A percentile compares a stretch with the other conserved stretches of the same genome.
These are phyloP conservation scores for Syngnathoides biaculeatus DNA, from an alignment of 2,113 vertebrate genomes.

Conservation along the genomic window DNA sequence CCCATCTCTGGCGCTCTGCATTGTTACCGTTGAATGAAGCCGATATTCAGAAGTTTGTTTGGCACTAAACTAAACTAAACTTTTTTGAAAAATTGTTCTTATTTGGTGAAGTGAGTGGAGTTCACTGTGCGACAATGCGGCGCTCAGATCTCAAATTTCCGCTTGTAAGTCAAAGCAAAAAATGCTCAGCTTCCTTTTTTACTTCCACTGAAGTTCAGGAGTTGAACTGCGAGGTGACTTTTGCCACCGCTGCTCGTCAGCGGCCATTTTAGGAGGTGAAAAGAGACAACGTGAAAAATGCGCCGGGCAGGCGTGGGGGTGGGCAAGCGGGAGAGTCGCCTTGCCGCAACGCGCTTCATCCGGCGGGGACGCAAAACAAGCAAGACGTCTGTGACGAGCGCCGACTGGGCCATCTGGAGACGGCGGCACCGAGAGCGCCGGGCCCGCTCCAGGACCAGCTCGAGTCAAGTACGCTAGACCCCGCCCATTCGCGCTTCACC, in stretches of 20 bases:
- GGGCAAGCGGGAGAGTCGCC: slow-evolving; percentile 19
- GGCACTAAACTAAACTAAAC: too few relatives aligned
- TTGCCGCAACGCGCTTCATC: slow-evolving; percentile 33
- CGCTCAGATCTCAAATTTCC: too few relatives aligned
- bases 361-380: background rate
- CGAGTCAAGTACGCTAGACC: background rate
- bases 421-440: slow-evolving; percentile 1
- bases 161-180: too few relatives aligned
- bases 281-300: background rate
- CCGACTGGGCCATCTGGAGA: slow-evolving; percentile 1
- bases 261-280: background rate
- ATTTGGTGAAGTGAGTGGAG: too few relatives aligned
- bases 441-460: background rate
- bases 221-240: background rate
- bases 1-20: too few relatives aligned
- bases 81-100: too few relatives aligned
- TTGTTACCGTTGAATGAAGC: too few relatives aligned
- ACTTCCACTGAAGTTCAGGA: too few relatives aligned
- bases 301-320: slow-evolving; percentile 40
- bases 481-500: background rate
- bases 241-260: background rate
- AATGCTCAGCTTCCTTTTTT: too few relatives aligned
- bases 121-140: too few relatives aligned
- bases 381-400: slow-evolving; percentile 34
- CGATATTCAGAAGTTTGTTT: too few relatives aligned